These are phyloP conservation scores for Acridotheres tristis DNA, from an alignment of 2,797 vertebrate genomes.

Conservation along the genomic window DNA sequence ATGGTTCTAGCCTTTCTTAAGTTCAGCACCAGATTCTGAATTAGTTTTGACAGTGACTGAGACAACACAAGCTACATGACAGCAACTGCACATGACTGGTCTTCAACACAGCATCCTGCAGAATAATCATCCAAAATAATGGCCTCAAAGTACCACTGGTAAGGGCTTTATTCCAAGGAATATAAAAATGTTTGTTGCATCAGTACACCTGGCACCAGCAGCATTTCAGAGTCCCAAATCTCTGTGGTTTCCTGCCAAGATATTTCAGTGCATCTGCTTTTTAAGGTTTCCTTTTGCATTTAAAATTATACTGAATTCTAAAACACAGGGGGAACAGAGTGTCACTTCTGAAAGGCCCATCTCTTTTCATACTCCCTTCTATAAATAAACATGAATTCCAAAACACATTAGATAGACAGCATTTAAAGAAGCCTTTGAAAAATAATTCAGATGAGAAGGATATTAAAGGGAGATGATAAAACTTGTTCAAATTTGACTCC, in stretches of 20 bases:
- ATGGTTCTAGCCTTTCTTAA: not conserved
- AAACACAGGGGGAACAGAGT: not conserved
- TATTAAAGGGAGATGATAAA: not conserved
- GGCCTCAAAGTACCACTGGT: not conserved
- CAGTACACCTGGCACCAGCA: not conserved
- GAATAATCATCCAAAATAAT: not conserved
- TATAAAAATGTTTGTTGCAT: not conserved
- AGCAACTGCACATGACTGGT: not conserved
- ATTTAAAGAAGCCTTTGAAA: not conserved
- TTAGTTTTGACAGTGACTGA: not conserved
- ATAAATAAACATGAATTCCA: constrained; percentile 1
- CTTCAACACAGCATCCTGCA: not conserved
- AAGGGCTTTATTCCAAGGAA: not conserved
- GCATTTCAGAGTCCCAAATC: not conserved
- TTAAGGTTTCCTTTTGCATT: not conserved
- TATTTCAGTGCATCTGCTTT: not conserved
- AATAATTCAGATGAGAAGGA: not conserved
- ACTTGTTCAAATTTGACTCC: not conserved
- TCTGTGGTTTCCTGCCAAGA: not conserved
- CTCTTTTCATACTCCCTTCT: not conserved
- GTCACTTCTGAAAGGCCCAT: not conserved
- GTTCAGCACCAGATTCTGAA: not conserved
- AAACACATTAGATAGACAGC: not conserved
- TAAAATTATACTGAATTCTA: not conserved
- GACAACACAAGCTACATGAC: not conserved